These are phyloP conservation scores for Catagonus wagneri DNA, from an alignment of 2,113 vertebrate species.

Conservation along the genomic window DNA sequence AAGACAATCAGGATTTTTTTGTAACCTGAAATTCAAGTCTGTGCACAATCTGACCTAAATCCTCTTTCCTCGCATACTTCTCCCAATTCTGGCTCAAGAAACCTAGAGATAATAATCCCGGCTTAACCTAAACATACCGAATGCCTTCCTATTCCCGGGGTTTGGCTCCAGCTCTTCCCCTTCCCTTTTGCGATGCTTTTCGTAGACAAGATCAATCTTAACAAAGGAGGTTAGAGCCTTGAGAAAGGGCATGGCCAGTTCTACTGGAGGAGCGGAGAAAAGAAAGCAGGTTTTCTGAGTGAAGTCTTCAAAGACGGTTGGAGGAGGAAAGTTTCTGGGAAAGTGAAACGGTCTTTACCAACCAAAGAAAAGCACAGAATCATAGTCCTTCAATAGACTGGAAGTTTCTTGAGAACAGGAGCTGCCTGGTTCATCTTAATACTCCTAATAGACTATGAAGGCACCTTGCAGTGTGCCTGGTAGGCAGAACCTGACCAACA, in stretches of 20 bases:
- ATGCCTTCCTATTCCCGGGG: background rate
- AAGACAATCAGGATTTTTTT: background rate
- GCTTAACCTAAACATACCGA: rapidly evolving
- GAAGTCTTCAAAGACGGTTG: background rate
- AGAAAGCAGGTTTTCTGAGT: background rate
- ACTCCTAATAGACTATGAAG: rapidly evolving
- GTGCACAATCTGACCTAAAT: background rate
- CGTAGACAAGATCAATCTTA: rapidly evolving
- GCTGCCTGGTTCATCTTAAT: background rate
- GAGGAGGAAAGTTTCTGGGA: background rate
- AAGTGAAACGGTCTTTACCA: background rate
- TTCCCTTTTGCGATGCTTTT: background rate
- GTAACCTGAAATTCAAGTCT: background rate
- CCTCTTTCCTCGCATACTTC: background rate
- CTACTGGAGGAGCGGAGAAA: background rate
- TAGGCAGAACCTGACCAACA: background rate
- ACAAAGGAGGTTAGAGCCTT: background rate
- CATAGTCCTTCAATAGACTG: background rate
- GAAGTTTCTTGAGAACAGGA: background rate
- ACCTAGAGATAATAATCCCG: background rate
- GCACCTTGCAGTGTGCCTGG: background rate
- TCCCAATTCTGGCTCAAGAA: background rate
- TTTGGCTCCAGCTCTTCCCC: background rate
- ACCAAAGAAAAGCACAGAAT: background rate
- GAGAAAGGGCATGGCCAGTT: background rate